Base-by-base conservation (phyloP, 2,113 vertebrate species). In the Candoia aspera region DNA sequence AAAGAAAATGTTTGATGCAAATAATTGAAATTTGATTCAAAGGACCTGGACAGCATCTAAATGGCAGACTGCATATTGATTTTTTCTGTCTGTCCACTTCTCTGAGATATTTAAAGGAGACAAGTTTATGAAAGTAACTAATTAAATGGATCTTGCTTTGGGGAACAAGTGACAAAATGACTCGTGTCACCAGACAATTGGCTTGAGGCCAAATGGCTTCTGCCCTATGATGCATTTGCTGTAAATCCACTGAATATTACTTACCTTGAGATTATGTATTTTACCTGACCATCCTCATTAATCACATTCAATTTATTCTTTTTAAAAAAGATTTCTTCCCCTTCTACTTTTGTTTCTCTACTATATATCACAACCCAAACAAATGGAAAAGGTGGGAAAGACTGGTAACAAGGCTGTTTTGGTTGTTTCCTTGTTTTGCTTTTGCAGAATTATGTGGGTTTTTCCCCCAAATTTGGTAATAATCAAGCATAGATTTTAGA, bases 121-220 rank as follows among this genome's bases (percentile, higher is more conserved):
- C 11, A 46, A 87, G 64, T 29, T 59, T 49, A 68, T 58, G 23
- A 83, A 88, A 46, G 37, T 24, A 46, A 4, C 64, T 83, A 88
- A 83, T 87, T 87, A 87, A 87, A 87, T 58, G 17, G 37, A 84
- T 84, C 42, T 90, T 90, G 64, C 68, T 11, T 89, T 60, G 46
- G 64, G 68, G 55, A 49, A 92, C 55, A 91, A 91, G 59, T 33
- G 58, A 64, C 29, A 83, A 88, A 42, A 79, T 88, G 53, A 91
- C 54, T 88, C 83, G 21, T 57, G 60, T 37, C 26, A 79, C 24
- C 4, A 29, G 53, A 55, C 64, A 87, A 87, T 23, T 87, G 85
- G 54, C 54, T 88, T 46, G 10, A 62, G 29, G n/a, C 46, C 46
- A 91, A 64, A n/a, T 64, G 58, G 83, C 42, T 86, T n/a, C 26